These are phyloP conservation scores for Mus musculus DNA, from an alignment of 2,113 vertebrate genomes.

Conservation along the genomic window GRCm39 chr6:83042501-83043000, in stretches of 20 bases:
- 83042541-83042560: neutral
- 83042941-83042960: neutral
- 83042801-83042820: neutral
- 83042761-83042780: slow-evolving; percentile 5
- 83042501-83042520: neutral
- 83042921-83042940: neutral
- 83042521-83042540: neutral
- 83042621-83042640: neutral
- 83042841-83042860: neutral
- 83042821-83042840: neutral
- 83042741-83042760: neutral
- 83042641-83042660: too few species aligned
- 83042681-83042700: too few species aligned
- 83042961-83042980: neutral
- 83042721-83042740: neutral
- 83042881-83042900: neutral
- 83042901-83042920: neutral
- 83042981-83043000: too few species aligned
- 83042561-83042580: neutral
- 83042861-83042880: neutral
- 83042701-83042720: neutral
- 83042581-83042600: neutral
- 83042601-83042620: neutral
- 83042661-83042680: too few species aligned
- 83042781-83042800: neutral